Percentiles rank a stretch among this genome's conserved stretches.
These are phyloP conservation scores for Polymixis lichenea DNA, from an alignment of 2,888 invertebrate genomes.

Conservation along the genomic window DNA sequence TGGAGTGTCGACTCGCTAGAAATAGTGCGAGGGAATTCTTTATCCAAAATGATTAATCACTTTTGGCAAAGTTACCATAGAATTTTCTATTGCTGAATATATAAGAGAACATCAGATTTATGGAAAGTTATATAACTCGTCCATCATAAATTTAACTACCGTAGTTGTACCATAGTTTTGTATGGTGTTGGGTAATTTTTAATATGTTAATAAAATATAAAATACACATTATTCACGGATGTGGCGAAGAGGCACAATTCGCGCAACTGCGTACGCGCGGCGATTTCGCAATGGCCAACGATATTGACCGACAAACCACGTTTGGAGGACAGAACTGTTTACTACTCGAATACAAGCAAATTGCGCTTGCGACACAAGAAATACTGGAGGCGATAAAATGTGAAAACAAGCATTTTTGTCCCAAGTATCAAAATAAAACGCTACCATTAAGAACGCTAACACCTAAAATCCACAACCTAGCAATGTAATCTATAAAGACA, in stretches of 20 bases:
- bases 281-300: conserved; percentile 78
- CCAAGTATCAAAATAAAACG: conserved; percentile 35
- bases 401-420: conserved; percentile 48
- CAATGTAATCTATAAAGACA: conserved; percentile 13
- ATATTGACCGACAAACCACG: conserved; percentile 85
- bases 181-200: conserved; percentile 18
- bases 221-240: conserved; percentile 66
- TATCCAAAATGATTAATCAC: conserved; percentile 58
- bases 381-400: conserved; percentile 49
- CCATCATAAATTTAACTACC: neutral
- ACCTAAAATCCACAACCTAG: conserved; percentile 21
- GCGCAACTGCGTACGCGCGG: conserved; percentile 69
- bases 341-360: conserved; percentile 69
- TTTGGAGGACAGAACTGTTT: conserved; percentile 81
- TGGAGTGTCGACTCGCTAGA: conserved; percentile 76
- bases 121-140: conserved; percentile 26
- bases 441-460: conserved; percentile 9
- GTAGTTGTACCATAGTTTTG: neutral
- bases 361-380: conserved; percentile 71
- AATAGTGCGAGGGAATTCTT: conserved; percentile 61
- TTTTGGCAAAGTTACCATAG: conserved; percentile 52
- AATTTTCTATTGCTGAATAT: conserved; percentile 24
- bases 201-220: conserved; percentile 36
- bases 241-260: conserved; percentile 71
- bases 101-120: conserved; percentile 12